Conservation (phyloP, 2,113 vertebrate genomes). For the Collichthys lucidus region DNA sequence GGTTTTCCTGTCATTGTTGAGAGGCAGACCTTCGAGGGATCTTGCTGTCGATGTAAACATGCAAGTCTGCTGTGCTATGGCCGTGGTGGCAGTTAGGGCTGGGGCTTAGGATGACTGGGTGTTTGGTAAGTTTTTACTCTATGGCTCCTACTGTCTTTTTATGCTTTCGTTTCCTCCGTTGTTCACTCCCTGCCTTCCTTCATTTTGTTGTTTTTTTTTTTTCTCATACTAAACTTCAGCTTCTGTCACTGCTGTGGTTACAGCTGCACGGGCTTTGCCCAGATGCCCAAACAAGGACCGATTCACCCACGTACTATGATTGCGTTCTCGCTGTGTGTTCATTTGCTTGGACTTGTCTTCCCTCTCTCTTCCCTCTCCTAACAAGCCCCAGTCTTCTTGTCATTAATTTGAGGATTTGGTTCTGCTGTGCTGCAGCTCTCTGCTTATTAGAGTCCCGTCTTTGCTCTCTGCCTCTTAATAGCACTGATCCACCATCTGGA, state of each 20-base stretch:
- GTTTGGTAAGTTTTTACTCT: slow-evolving; percentile 69
- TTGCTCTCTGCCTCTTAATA: slow-evolving; percentile 39
- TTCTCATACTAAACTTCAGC: slow-evolving; percentile 38
- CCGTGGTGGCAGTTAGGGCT: slow-evolving; percentile 39
- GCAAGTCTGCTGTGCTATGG: slow-evolving; percentile 32
- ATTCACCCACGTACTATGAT: slow-evolving; percentile 43
- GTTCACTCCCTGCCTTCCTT: not conserved
- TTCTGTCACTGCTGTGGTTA: slow-evolving; percentile 40
- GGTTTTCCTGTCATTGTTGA: slow-evolving; percentile 78
- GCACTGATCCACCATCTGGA: slow-evolving; percentile 52
- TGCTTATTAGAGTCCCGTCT: slow-evolving; percentile 29
- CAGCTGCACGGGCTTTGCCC: slow-evolving; percentile 54
- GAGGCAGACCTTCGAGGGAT: slow-evolving; percentile 72
- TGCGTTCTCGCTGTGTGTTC: slow-evolving; percentile 37
- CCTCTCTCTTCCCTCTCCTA: slow-evolving; percentile 7
- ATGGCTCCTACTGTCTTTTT: slow-evolving; percentile 10
- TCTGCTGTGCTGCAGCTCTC: slow-evolving; percentile 4
- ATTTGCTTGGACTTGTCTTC: slow-evolving; percentile 35
- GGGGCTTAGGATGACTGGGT: slow-evolving; percentile 55
- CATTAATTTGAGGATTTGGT: slow-evolving; percentile 40
- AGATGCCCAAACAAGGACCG: slow-evolving; percentile 80
- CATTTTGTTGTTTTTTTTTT: not conserved
- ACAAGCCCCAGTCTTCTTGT: slow-evolving; percentile 10
- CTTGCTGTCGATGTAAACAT: slow-evolving; percentile 65
- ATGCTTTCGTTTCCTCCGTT: slow-evolving; percentile 9